Conservation (phyloP, 2,797 vertebrate species). For the Paramormyrops hopkinsi region DNA sequence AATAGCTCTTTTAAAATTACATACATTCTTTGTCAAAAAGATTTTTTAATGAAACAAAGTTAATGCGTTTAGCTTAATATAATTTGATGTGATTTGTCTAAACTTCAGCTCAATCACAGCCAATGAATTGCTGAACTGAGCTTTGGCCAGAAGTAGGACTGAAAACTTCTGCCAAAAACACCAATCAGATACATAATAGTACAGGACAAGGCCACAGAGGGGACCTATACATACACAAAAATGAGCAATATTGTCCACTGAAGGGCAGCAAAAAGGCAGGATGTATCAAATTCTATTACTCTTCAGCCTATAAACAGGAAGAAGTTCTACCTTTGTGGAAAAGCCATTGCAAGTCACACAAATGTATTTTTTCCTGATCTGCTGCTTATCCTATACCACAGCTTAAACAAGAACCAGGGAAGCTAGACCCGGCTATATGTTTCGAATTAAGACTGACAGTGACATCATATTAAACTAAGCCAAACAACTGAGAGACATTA, state of each 20-base stretch:
- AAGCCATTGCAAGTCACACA: neutral
- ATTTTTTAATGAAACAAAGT: neutral
- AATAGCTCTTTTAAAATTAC: neutral
- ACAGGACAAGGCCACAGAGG: neutral
- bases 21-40: neutral
- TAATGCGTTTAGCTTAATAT: neutral
- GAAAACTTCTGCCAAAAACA: neutral
- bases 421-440: neutral
- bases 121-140: neutral
- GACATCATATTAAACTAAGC: slow-evolving; percentile 19
- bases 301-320: neutral
- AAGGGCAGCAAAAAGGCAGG: neutral
- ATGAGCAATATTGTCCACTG: neutral
- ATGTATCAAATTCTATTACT: neutral
- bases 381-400: neutral
- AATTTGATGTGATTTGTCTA: neutral
- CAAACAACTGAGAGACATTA: slow-evolving; percentile 20
- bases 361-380: neutral
- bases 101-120: neutral
- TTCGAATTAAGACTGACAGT: slow-evolving; percentile 5
- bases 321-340: neutral
- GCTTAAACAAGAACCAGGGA: neutral
- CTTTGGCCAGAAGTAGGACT: neutral
- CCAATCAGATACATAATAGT: neutral
- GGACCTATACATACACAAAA: neutral